A percentile compares a stretch with the other conserved stretches of the same genome.
These are phyloP conservation scores for Atherinomorus stipes DNA, from an alignment of 2,113 vertebrate species.

Conservation along the genomic window DNA sequence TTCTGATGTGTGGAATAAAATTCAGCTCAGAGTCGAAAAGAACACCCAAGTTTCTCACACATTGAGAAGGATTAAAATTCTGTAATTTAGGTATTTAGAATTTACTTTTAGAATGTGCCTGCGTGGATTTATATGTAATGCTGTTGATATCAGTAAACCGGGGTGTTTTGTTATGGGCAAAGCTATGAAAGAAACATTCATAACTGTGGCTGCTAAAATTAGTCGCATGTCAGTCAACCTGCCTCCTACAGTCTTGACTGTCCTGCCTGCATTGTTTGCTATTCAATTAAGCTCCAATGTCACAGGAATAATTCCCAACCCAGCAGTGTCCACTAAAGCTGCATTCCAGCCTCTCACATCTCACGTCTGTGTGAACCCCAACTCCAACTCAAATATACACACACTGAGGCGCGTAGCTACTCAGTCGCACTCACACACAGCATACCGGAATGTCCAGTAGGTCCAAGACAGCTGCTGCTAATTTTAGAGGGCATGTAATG, in stretches of 20 bases:
- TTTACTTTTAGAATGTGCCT: neutral
- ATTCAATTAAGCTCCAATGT: constrained; percentile 29
- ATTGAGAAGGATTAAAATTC: too few species aligned
- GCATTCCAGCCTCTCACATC: constrained; percentile 36
- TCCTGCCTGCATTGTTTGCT: constrained; percentile 12
- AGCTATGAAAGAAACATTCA: neutral
- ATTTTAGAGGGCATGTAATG: constrained; percentile 70
- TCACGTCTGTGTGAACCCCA: constrained; percentile 27
- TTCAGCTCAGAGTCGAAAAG: too few species aligned
- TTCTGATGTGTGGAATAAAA: too few species aligned
- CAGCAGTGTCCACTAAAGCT: constrained; percentile 13
- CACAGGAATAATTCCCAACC: constrained; percentile 38
- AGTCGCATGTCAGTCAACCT: neutral
- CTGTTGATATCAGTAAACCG: neutral
- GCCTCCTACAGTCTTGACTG: neutral
- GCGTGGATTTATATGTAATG: neutral
- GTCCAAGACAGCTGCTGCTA: constrained; percentile 78
- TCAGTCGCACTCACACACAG: constrained; percentile 13
- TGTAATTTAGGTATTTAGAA: too few species aligned
- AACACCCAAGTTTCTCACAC: too few species aligned
- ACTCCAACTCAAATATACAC: constrained; percentile 14
- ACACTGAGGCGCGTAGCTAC: constrained; percentile 7
- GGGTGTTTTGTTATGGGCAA: neutral
- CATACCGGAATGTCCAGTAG: constrained; percentile 51
- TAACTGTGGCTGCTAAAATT: constrained; percentile 9